Base-by-base conservation (phyloP, 1,140 invertebrate genomes). In the Babylonia areolata region DNA sequence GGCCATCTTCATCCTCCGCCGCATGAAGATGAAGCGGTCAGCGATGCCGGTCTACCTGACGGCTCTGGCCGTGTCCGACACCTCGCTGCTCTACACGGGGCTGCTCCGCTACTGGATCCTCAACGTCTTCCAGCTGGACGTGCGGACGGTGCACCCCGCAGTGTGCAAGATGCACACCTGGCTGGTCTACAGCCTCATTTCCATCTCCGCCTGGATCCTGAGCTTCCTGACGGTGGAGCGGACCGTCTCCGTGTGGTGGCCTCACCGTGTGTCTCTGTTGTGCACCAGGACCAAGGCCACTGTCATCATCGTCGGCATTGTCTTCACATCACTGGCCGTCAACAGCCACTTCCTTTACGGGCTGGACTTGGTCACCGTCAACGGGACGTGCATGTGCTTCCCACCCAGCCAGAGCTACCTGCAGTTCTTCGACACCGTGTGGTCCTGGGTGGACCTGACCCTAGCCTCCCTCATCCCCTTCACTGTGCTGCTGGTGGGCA, bases 151-250 rank as follows among this genome's bases (percentile, higher is more conserved):
- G 28, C 42, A 85, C n/a, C 35, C 33, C 20, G 11, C 77, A 1
- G 54, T 88, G n/a, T 92, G 91, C 85, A 90, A 90, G 80, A 5
- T 90, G 3, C 87, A 90, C 33, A 86, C 83, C 3, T 91, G 87
- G 85, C 35, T 88, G 3, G 81, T 90, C 15, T 91, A 92, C 83
- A 58, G 82, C 17, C 23, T 78, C 0, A 54, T 85, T 3, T 81
- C 89, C 46, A 73, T 84, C 20, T 92, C 90, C 1, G 80, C 89
- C 2, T 92, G 91, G 90, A 81, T 90, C 2, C 82, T 92, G 6
- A 90, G 88, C 12, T 85, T 87, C 15, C 88, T 92, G 64, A 92
- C 91, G 0, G 73, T 86, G 39, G 90, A 92, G 69, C 33, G 91
- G 20, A 86, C 90, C 40, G 85, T 89, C 12, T 87, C 87, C 23